Conservation (phyloP, 2,888 invertebrate genomes). For the Megamerina dolium region DNA sequence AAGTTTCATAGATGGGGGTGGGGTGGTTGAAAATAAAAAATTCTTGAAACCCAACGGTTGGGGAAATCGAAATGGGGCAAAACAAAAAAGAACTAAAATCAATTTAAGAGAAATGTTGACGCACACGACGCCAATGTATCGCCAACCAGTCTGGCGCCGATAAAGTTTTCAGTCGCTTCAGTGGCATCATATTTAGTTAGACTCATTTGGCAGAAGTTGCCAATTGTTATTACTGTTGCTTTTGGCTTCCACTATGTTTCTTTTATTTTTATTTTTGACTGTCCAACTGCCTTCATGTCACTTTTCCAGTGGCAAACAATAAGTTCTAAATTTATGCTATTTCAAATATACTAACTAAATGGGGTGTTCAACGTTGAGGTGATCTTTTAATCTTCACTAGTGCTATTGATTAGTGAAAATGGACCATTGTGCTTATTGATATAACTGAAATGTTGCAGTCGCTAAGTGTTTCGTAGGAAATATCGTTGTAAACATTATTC, state of each 20-base stretch:
- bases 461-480: no score
- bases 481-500: no score
- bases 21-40: no score
- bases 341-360: not conserved
- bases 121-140: not conserved
- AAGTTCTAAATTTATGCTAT: not conserved
- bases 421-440: not conserved
- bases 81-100: not conserved
- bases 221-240: not conserved
- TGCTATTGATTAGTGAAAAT: not conserved
- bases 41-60: no score
- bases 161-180: not conserved
- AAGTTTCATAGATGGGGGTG: no score
- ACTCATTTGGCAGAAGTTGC: not conserved
- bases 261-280: not conserved
- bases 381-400: not conserved
- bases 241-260: not conserved
- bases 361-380: not conserved
- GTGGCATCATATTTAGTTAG: not conserved
- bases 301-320: not conserved
- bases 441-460: no score
- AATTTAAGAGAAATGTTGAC: not conserved
- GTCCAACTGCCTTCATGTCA: not conserved
- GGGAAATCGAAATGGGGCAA: no score
- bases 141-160: not conserved